A percentile compares a stretch with the other conserved stretches of the same genome.
phyloP scores from a whole-genome alignment of 2,113 vertebrate species.

The Megalops atlanticus region DNA sequence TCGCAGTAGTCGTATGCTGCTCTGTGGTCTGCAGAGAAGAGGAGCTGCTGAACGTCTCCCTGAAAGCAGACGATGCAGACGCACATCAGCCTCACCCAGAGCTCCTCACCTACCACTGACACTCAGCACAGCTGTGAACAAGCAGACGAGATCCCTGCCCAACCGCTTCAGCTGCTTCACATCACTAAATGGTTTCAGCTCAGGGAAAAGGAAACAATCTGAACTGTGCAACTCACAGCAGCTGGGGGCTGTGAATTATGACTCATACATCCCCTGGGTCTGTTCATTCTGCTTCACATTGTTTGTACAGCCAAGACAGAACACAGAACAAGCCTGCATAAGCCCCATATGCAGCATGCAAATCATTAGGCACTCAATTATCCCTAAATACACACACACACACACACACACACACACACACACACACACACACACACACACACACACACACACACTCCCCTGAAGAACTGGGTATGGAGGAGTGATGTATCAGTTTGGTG shows the following conservation, averaged over 20 bases:
- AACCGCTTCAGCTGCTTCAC: background rate
- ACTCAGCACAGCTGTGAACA: background rate
- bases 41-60: slow-evolving; percentile 95
- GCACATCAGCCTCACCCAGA: background rate
- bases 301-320: slow-evolving; percentile 1
- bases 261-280: slow-evolving; percentile 2
- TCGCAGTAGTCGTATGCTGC: slow-evolving; percentile 88
- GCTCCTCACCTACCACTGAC: background rate
- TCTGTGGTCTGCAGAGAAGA: slow-evolving; percentile 79
- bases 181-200: background rate
- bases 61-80: slow-evolving; percentile 52
- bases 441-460: background rate
- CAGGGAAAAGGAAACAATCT: background rate
- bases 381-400: background rate
- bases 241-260: background rate
- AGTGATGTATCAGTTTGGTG: no score
- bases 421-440: background rate
- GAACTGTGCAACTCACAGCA: background rate
- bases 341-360: background rate
- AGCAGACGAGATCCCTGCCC: background rate
- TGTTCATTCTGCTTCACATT: background rate
- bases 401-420: background rate
- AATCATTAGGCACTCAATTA: background rate
- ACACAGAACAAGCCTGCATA: slow-evolving; percentile 5
- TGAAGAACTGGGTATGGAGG: no score